These are phyloP conservation scores for Conops quadrifasciatus DNA, from an alignment of 2,888 invertebrate species.

Conservation along the genomic window DNA sequence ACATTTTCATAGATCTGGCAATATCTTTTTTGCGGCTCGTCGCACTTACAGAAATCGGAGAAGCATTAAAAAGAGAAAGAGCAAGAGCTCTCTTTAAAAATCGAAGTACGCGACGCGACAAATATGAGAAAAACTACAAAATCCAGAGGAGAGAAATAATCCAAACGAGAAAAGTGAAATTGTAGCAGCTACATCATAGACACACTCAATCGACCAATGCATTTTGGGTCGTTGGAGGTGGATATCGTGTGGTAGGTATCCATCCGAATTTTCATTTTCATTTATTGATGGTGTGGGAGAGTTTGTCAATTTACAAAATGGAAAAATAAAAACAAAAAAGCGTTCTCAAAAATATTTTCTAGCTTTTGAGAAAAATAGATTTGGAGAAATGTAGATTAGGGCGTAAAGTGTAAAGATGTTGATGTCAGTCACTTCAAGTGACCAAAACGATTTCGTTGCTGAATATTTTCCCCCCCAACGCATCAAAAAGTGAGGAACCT, in stretches of 20 bases:
- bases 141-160: not conserved
- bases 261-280: not conserved
- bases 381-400: too few relatives aligned
- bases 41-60: too few relatives aligned
- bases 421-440: not conserved
- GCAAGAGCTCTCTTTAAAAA: not conserved
- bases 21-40: too few relatives aligned
- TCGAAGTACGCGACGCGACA: not conserved
- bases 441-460: not conserved
- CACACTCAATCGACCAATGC: not conserved
- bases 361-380: too few relatives aligned
- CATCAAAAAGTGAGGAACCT: not conserved
- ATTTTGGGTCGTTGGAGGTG: not conserved
- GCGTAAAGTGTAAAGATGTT: not conserved
- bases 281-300: not conserved
- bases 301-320: too few relatives aligned
- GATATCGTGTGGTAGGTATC: not conserved
- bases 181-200: not conserved
- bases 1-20: too few relatives aligned
- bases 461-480: constrained; percentile 3
- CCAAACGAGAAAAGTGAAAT: constrained; percentile 6
- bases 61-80: too few relatives aligned
- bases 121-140: constrained; percentile 16
- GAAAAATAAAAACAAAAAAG: too few relatives aligned
- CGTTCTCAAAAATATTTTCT: too few relatives aligned